Base-by-base conservation (phyloP, 2,113 vertebrate genomes). In the Ceuthmochares aereus region DNA sequence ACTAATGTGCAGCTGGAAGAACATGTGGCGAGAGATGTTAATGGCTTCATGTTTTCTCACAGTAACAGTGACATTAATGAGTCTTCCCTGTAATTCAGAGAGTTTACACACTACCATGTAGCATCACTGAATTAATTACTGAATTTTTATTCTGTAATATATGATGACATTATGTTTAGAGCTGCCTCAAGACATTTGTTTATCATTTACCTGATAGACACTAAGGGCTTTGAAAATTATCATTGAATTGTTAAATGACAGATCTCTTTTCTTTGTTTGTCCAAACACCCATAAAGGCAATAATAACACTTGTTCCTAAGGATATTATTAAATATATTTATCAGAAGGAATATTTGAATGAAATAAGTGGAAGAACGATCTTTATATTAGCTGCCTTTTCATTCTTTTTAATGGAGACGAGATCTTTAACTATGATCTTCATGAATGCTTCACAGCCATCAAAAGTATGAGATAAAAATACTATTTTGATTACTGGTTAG, bases 151-250 rank as follows among this genome's bases (percentile, higher is more conserved):
- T 86, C 42, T 64, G 12, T 90, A 86, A 73, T 91, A 37, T 88
- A 14, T 83, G 80, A 87, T 91, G 93, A 85, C 55, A 62, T 92
- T 85, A 70, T 54, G 62, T 86, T 95, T 93, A 94, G 62, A 89
- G 93, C 80, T 84, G 55, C 82, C 95, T 93, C 37, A 87, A 56
- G 81, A 85, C 78, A 52, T 90, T 89, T 90, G 55, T 90, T 90
- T 87, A 68, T 92, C 86, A 52, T 95, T 96, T 97, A 96, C 75
- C 90, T 96, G 87, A 93, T 58, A 92, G 58, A 63, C 83, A 86
- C 60, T 96, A 97, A 97, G 93, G 89, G 84, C 85, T 97, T 93
- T 89, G 77, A 91, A 96, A 94, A 45, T 69, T 96, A 76, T 94
- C 87, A 86, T 93, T 95, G 95, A 95, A 58, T 56, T 91, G 67